These are phyloP conservation scores for Strigamia maritima DNA, from an alignment of 2,888 invertebrate species.

Conservation along the genomic window DNA sequence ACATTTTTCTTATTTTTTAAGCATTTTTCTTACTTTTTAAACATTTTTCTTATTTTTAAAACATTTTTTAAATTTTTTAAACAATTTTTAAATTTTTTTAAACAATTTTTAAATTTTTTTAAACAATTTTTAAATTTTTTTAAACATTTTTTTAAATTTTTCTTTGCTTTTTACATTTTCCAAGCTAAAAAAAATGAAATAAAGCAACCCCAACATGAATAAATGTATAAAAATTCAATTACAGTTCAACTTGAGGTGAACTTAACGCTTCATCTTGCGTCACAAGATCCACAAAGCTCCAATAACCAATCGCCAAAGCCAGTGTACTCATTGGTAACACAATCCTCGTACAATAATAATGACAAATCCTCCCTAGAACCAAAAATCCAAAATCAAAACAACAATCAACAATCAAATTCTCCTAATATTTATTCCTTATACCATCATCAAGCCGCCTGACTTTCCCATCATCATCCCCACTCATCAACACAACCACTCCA, in stretches of 20 bases:
- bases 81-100: too few relatives aligned
- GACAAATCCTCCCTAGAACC: constrained; percentile 40
- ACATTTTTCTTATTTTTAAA: too few relatives aligned
- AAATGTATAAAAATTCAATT: neutral
- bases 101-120: too few relatives aligned
- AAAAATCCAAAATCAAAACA: neutral
- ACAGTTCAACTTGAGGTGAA: neutral
- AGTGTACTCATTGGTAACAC: constrained; percentile 52
- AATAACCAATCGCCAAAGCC: constrained; percentile 52
- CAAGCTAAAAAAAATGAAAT: too few relatives aligned
- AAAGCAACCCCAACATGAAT: too few relatives aligned
- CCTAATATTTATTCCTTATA: neutral
- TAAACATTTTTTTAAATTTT: too few relatives aligned
- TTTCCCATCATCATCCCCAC: constrained; percentile 47
- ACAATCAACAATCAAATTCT: neutral
- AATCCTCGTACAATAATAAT: constrained; percentile 48
- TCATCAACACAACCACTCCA: constrained; percentile 48
- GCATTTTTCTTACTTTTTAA: too few relatives aligned
- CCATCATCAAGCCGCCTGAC: neutral
- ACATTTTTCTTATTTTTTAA: too few relatives aligned
- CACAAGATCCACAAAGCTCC: constrained; percentile 42
- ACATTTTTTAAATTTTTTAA: too few relatives aligned
- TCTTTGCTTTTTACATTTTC: too few relatives aligned
- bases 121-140: too few relatives aligned
- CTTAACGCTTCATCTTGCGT: constrained; percentile 1